Percentiles rank a stretch among this genome's conserved stretches.
Evolutionary conservation across 2,888 invertebrate species (phyloP).

Genomic region (Candidula unifasciata): DNA sequence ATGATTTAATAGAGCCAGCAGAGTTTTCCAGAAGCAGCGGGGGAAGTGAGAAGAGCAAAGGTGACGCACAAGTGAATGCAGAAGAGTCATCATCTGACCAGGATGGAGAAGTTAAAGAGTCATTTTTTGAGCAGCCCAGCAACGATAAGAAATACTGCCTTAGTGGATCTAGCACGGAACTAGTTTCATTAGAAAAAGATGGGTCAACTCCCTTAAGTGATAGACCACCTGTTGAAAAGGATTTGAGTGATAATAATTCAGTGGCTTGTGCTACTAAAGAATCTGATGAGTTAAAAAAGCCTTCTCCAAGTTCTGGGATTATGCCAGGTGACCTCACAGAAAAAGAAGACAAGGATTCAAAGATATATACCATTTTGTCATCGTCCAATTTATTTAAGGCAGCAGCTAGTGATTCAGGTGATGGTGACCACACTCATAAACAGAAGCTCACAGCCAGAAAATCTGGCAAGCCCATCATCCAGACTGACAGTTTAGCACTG

Average conservation of each 20-base stretch:
- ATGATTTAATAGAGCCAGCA: conserved; percentile 45
- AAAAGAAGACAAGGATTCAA: not conserved
- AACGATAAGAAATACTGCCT: not conserved
- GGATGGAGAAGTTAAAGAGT: not conserved
- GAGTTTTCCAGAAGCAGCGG: conserved; percentile 30
- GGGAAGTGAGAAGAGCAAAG: conserved; percentile 23
- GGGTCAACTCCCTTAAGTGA: not conserved
- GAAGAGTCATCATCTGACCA: not conserved
- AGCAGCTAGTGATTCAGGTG: not conserved
- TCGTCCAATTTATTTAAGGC: conserved; percentile 19
- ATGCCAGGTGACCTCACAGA: not conserved
- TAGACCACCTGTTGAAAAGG: not conserved
- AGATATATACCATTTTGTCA: conserved; percentile 26
- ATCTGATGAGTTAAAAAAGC: not conserved
- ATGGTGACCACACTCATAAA: not conserved
- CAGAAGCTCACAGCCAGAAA: conserved; percentile 51
- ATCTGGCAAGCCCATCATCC: conserved; percentile 52
- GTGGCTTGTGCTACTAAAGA: not conserved
- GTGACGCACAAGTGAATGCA: not conserved
- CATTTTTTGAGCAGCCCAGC: not conserved
- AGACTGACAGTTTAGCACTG: conserved; percentile 51
- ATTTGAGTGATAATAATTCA: not conserved
- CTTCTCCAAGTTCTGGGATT: not conserved
- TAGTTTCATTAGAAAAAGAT: not conserved
- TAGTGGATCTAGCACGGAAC: not conserved